phyloP scores from a whole-genome alignment of 2,113 vertebrate species.

The Xyrauchen texanus region DNA sequence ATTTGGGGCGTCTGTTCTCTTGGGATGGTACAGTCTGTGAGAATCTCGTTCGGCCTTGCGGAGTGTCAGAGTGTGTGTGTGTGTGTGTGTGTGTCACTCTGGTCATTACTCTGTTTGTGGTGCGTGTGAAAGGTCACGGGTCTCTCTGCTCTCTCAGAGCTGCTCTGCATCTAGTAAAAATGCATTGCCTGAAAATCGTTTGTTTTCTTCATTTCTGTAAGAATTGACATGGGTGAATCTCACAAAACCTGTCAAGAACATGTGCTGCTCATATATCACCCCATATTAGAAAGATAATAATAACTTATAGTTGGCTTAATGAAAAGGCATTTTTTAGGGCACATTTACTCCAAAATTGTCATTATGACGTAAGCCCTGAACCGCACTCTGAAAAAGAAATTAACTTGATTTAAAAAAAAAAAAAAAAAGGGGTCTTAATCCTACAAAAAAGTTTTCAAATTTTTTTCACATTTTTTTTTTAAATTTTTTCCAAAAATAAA shows the following conservation, averaged over 20 bases:
- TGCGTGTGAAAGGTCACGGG: slow-evolving; percentile 46
- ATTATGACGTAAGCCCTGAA: too few relatives aligned
- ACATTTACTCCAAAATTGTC: too few relatives aligned
- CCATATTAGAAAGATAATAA: background rate
- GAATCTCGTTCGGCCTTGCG: background rate
- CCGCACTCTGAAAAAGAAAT: too few relatives aligned
- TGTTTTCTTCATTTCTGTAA: background rate
- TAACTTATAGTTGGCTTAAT: too few relatives aligned
- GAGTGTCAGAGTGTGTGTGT: slow-evolving; percentile 63
- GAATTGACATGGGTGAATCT: background rate
- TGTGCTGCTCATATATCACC: background rate
- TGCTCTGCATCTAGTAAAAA: slow-evolving; percentile 69
- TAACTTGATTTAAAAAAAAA: too few relatives aligned
- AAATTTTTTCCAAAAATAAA: too few relatives aligned
- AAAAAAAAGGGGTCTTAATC: too few relatives aligned
- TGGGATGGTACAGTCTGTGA: slow-evolving; percentile 31
- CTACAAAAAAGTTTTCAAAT: too few relatives aligned
- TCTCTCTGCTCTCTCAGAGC: slow-evolving; percentile 6
- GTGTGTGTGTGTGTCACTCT: slow-evolving; percentile 66
- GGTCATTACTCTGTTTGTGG: slow-evolving; percentile 40
- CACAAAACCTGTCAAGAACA: background rate
- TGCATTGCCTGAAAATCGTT: slow-evolving; percentile 64
- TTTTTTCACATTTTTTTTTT: too few relatives aligned
- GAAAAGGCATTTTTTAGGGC: too few relatives aligned
- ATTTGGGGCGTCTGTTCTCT: slow-evolving; percentile 18